Evolutionary conservation across 2,888 invertebrate species (phyloP).

Genomic region (Baronia brevicornis): DNA sequence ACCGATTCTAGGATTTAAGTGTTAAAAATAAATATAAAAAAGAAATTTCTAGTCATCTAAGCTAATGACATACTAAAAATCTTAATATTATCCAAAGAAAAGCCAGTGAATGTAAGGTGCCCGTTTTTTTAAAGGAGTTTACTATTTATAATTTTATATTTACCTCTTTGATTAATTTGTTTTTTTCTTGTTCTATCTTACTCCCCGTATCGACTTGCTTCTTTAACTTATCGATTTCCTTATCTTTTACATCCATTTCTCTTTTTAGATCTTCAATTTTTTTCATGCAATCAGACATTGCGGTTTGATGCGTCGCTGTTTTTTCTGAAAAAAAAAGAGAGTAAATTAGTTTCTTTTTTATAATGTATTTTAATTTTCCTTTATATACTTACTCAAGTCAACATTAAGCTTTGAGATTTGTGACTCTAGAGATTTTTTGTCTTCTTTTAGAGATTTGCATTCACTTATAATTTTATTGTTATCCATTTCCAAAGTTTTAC

Average conservation of each 20-base stretch:
- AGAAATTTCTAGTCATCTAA: too few species aligned
- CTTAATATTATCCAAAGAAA: too few species aligned
- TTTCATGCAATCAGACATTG: conserved; percentile 71
- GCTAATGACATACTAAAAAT: too few species aligned
- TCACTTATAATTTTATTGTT: conserved; percentile 53
- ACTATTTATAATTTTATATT: conserved; percentile 10
- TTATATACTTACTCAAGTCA: conserved; percentile 72
- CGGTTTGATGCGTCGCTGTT: conserved; percentile 69
- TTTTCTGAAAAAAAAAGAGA: conserved; percentile 57
- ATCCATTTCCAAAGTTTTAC: conserved; percentile 50
- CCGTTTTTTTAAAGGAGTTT: conserved; percentile 1
- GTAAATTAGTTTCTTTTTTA: background rate
- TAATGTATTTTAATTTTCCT: background rate
- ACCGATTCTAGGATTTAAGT: too few species aligned
- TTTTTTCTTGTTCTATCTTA: conserved; percentile 73
- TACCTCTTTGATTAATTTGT: conserved; percentile 77
- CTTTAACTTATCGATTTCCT: conserved; percentile 76
- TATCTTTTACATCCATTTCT: conserved; percentile 79
- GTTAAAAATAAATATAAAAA: background rate
- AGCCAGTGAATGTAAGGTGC: too few species aligned
- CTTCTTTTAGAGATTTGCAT: conserved; percentile 76
- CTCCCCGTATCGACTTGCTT: conserved; percentile 70
- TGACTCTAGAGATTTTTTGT: conserved; percentile 77
- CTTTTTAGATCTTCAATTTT: conserved; percentile 80
- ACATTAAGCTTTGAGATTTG: conserved; percentile 75